A percentile compares a stretch with the other conserved stretches of the same genome.
Conservation (phyloP, 2,797 vertebrate species). For the Heliangelus exortis region DNA sequence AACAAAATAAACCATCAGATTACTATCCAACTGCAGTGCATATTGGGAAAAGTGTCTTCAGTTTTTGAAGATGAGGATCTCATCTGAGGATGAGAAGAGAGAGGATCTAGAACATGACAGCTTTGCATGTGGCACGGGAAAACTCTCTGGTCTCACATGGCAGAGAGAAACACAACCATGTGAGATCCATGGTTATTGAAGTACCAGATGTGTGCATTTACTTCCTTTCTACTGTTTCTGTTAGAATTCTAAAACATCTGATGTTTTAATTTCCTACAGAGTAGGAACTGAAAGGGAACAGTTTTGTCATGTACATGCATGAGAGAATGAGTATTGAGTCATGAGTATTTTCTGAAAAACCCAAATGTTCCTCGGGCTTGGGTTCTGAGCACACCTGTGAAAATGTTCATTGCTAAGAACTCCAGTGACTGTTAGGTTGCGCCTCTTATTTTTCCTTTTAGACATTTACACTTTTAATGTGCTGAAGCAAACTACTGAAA, state of each 20-base stretch:
- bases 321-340: neutral
- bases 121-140: neutral
- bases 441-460: neutral
- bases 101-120: neutral
- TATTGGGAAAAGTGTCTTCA: neutral
- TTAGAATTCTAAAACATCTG: neutral
- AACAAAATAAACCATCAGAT: neutral
- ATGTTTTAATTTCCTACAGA: neutral
- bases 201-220: neutral
- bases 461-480: neutral
- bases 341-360: neutral
- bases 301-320: neutral
- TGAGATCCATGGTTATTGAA: neutral
- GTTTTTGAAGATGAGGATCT: neutral
- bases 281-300: neutral
- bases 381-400: neutral
- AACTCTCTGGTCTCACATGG: neutral
- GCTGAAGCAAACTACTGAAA: neutral
- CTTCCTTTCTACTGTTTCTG: neutral
- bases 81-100: neutral
- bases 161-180: neutral
- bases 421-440: neutral
- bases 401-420: neutral
- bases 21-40: fast-evolving
- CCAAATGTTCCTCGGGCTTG: neutral